Evolutionary conservation across 2,113 vertebrate genomes (phyloP).

Genomic region (Scortum barcoo): DNA sequence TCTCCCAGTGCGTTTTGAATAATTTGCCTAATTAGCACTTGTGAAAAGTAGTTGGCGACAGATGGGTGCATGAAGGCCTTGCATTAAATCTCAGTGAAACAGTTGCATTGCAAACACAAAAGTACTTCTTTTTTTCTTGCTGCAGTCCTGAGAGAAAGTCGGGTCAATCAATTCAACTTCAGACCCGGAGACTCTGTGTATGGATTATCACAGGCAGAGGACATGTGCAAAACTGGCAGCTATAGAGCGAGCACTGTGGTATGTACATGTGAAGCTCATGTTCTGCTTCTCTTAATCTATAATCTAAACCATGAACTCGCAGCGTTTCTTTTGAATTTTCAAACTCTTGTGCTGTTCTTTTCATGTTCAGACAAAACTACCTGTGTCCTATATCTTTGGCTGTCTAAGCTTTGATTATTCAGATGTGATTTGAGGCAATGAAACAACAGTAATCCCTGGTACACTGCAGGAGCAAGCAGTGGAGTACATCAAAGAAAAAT

Average conservation of each 20-base stretch:
- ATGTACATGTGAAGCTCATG: not conserved
- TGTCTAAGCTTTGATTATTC: slow-evolving; percentile 21
- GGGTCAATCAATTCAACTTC: slow-evolving; percentile 1
- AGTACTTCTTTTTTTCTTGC: not conserved
- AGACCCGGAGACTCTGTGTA: not conserved
- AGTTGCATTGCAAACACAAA: not conserved
- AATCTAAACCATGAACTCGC: not conserved
- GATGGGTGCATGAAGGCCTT: not conserved
- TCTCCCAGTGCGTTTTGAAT: not conserved
- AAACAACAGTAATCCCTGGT: slow-evolving; percentile 19
- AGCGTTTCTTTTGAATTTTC: not conserved
- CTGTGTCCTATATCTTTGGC: not conserved
- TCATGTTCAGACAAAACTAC: not conserved
- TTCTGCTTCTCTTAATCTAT: not conserved
- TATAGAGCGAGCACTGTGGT: not conserved
- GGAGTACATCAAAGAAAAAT: not conserved
- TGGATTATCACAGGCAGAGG: not conserved
- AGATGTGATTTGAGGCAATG: slow-evolving; percentile 7
- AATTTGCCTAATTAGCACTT: slow-evolving; percentile 13
- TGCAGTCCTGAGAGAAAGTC: not conserved
- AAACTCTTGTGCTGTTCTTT: not conserved
- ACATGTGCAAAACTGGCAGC: not conserved
- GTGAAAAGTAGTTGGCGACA: not conserved
- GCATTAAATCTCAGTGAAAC: not conserved
- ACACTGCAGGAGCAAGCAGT: not conserved